phyloP scores from a whole-genome alignment of 2,888 invertebrate genomes.

The Trimorus sp. region DNA sequence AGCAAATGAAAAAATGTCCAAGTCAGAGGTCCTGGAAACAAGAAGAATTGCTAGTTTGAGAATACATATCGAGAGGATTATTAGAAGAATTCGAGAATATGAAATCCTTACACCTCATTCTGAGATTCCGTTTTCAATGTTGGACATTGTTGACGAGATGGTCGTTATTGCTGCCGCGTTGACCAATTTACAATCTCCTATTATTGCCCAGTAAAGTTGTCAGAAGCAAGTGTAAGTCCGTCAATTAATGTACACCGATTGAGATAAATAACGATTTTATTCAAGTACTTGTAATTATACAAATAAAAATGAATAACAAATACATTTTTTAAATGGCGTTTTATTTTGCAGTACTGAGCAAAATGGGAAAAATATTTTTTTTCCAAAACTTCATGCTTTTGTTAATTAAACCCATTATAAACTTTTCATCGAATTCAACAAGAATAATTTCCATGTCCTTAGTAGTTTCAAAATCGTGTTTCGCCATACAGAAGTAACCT shows the following conservation, averaged over 20 bases:
- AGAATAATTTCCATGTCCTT: conserved; percentile 46
- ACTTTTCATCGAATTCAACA: conserved; percentile 37
- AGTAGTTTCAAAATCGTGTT: conserved; percentile 66
- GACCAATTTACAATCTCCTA: conserved; percentile 32
- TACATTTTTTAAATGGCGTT: no score
- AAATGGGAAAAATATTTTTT: conserved; percentile 15
- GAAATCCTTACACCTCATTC: conserved; percentile 65
- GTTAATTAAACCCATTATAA: conserved; percentile 1
- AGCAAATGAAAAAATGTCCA: conserved; percentile 9
- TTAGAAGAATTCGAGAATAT: conserved; percentile 65
- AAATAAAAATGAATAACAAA: not conserved
- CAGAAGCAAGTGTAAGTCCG: no score
- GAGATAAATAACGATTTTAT: not conserved
- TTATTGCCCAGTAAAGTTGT: conserved; percentile 21
- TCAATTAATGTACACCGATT: not conserved
- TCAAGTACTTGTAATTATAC: no score
- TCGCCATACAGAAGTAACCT: conserved; percentile 69
- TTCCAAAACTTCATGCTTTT: conserved; percentile 20
- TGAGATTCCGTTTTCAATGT: conserved; percentile 15
- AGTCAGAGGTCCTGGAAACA: conserved; percentile 39
- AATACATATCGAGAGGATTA: conserved; percentile 69
- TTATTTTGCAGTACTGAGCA: no score
- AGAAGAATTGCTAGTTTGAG: conserved; percentile 67
- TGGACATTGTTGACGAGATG: conserved; percentile 32
- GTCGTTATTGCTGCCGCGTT: conserved; percentile 39